A percentile compares a stretch with the other conserved stretches of the same genome.
These are phyloP conservation scores for Yoshiicerus persimilis DNA, from an alignment of 1,140 invertebrate species.

Conservation along the genomic window DNA sequence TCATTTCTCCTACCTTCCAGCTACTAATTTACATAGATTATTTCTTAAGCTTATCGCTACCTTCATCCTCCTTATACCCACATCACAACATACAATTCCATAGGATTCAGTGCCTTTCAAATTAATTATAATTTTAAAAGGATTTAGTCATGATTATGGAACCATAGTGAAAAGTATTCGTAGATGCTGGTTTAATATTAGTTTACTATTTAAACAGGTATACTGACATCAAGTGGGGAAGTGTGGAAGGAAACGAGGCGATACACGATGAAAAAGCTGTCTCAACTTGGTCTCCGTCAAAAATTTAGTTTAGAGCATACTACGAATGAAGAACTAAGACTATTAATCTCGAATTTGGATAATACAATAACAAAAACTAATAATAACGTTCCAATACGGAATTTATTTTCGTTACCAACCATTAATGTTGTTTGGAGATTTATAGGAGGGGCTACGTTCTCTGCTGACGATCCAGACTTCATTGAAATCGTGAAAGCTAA, in stretches of 20 bases:
- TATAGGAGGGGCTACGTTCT: not conserved
- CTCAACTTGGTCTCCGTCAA: not conserved
- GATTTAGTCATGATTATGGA: no score
- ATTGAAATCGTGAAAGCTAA: not conserved
- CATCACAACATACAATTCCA: no score
- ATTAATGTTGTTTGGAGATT: constrained; percentile 26
- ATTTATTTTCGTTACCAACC: not conserved
- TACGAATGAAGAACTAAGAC: not conserved
- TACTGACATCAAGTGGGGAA: not conserved
- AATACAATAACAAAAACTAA: not conserved
- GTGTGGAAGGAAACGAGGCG: not conserved
- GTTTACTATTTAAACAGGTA: not conserved
- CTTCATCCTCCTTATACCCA: no score
- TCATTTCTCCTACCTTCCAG: no score
- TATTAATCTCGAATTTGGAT: not conserved
- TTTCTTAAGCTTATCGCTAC: no score
- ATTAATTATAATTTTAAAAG: no score
- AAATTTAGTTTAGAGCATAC: not conserved
- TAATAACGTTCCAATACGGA: not conserved
- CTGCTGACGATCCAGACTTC: not conserved
- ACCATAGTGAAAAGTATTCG: no score
- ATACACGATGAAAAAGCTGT: not conserved
- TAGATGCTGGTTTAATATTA: no score
- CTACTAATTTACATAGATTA: no score
- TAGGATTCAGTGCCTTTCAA: no score